These are phyloP conservation scores for Cyanocitta stelleri DNA, from an alignment of 2,113 vertebrate species.

Conservation along the genomic window DNA sequence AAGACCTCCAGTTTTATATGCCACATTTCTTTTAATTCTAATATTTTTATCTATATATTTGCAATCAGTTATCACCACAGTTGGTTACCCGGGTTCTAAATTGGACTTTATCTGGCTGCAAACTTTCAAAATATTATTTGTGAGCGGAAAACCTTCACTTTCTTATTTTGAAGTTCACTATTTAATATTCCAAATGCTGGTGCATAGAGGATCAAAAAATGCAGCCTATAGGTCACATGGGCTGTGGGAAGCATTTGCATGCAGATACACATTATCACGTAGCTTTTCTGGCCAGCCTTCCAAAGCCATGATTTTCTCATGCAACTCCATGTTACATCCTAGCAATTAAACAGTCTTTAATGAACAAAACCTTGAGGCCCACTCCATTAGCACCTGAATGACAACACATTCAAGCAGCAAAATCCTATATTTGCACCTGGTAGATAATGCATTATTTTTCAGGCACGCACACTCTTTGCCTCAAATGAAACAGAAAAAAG, in stretches of 20 bases:
- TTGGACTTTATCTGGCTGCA: neutral
- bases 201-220: neutral
- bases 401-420: neutral
- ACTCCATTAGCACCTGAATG: neutral
- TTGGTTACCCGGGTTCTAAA: neutral
- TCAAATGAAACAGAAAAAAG: neutral
- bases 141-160: neutral
- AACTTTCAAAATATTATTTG: neutral
- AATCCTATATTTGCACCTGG: neutral
- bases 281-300: neutral
- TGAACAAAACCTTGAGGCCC: neutral
- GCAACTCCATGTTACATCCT: neutral
- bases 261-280: fast-evolving
- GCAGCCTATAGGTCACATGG: neutral
- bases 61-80: neutral
- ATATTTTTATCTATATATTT: neutral
- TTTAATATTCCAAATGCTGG: neutral
- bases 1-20: neutral
- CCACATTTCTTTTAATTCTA: neutral
- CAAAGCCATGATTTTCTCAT: neutral
- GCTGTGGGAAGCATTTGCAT: neutral
- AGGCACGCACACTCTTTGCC: neutral
- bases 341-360: neutral
- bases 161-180: neutral
- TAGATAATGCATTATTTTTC: neutral